Percentiles rank a stretch among this genome's conserved stretches.
phyloP scores from a whole-genome alignment of 1,140 invertebrate genomes.

The Leptonema lineaticorne region DNA sequence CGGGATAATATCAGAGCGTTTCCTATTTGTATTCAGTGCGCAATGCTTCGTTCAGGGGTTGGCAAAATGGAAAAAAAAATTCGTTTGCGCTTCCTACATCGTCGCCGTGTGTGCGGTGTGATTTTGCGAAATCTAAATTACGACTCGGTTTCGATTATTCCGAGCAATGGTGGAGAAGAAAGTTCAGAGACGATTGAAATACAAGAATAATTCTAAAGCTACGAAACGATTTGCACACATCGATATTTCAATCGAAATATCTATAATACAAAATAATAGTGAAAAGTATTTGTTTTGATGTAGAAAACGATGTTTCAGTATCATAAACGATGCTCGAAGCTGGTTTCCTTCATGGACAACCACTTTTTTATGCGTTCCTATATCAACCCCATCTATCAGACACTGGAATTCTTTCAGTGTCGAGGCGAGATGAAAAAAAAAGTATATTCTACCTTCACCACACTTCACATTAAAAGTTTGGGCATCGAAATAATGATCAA shows the following conservation, averaged over 20 bases:
- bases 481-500: no score
- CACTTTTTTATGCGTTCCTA: slow-evolving; percentile 10
- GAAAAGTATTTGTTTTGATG: no score
- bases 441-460: no score
- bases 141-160: no score
- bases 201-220: no score
- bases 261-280: no score
- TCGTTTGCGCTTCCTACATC: background rate
- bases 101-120: background rate
- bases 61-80: background rate
- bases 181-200: no score
- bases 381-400: slow-evolving; percentile 9
- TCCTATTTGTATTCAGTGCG: slow-evolving; percentile 20
- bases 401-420: slow-evolving; percentile 10
- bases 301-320: no score
- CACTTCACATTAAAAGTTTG: no score
- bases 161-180: no score
- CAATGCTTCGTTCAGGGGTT: background rate
- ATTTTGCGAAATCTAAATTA: background rate
- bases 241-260: no score
- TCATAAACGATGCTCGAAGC: background rate
- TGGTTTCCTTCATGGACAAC: slow-evolving; percentile 4
- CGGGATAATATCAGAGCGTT: slow-evolving; percentile 16
- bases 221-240: no score
- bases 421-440: background rate